Evolutionary conservation across 2,113 vertebrate genomes (phyloP), one percentile per base, ranked within the genome.

Genomic region (Pseudopodoces humilis): DNA sequence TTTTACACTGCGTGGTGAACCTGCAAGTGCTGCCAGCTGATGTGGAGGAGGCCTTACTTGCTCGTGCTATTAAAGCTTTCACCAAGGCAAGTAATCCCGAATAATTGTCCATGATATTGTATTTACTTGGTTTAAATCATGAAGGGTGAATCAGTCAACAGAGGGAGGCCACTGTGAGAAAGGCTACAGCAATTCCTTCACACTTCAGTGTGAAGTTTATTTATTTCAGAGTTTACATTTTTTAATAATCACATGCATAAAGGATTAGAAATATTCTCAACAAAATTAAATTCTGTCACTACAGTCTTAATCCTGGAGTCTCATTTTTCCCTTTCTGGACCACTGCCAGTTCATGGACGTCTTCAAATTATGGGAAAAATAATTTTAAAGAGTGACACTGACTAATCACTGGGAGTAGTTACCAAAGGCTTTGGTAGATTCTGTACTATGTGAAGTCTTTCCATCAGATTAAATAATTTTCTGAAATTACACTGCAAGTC

Each of bases 1-100:
- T 99, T 94, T 97, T 99, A 23, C 98, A 99, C 64, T 99, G 99
- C 80, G 96, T 98, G 41, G 98, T 98, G 92, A 98, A 97, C 92
- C 97, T 99, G 87, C 97, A 98, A 62, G 94, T 94, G 4, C 94
- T 99, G 21, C 98, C 99, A n/a, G 81, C 91, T 47, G 97, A 98
- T 3, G 95, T 99, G 94, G 98, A 99, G 95, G 98, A 97, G 8
- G 97, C 98, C 82, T 97, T 99, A 88, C 97, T 99, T 58, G 91
- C 97, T 81, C 98, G 98, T 12, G 98, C 98, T 87, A 98, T 99
- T 95, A 98, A 98, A 98, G 98, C 98, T 64, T 99, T 99, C 94
- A 99, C 99, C 39, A 98, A 98, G 98, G 99, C 98, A 96, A 97
- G 98, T 96, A 53, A 20, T 22, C 9, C 41, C 68, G 33, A 63